Conservation (phyloP, 2,113 vertebrate genomes). For the Paramormyrops kingsleyae region DNA sequence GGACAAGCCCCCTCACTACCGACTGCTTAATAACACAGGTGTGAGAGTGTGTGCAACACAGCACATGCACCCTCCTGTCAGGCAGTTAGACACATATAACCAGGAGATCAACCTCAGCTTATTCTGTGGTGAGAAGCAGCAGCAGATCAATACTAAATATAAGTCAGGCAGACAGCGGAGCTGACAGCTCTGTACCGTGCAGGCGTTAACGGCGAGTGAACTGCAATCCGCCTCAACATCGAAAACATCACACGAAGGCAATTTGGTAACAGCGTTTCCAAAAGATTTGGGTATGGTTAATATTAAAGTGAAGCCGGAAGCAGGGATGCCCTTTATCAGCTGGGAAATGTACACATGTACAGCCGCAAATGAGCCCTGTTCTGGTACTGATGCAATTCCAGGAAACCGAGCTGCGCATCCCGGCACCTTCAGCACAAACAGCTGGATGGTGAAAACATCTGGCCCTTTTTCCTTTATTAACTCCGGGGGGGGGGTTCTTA, state of each 20-base stretch:
- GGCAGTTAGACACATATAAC: not conserved
- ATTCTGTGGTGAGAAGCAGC: not conserved
- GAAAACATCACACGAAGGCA: not conserved
- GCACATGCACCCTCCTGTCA: not conserved
- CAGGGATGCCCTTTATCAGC: not conserved
- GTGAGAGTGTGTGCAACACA: not conserved
- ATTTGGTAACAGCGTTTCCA: not conserved
- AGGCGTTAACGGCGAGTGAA: not conserved
- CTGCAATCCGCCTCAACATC: not conserved
- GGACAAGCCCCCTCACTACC: not conserved
- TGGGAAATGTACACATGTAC: not conserved
- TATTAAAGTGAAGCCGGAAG: not conserved
- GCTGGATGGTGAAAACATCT: not conserved
- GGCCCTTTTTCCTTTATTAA: not conserved
- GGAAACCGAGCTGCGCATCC: not conserved
- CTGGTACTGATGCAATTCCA: conserved; percentile 14
- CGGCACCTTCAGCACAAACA: not conserved
- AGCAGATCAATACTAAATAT: conserved; percentile 1
- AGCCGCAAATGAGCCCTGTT: not conserved
- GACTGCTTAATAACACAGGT: not conserved
- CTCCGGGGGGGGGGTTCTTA: not conserved
- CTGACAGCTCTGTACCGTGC: not conserved
- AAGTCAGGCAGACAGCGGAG: not conserved
- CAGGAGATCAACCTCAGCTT: not conserved
- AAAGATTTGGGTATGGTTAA: not conserved